Base-by-base conservation (phyloP, 2,113 vertebrate genomes). In the Phalacrocorax aristotelis region DNA sequence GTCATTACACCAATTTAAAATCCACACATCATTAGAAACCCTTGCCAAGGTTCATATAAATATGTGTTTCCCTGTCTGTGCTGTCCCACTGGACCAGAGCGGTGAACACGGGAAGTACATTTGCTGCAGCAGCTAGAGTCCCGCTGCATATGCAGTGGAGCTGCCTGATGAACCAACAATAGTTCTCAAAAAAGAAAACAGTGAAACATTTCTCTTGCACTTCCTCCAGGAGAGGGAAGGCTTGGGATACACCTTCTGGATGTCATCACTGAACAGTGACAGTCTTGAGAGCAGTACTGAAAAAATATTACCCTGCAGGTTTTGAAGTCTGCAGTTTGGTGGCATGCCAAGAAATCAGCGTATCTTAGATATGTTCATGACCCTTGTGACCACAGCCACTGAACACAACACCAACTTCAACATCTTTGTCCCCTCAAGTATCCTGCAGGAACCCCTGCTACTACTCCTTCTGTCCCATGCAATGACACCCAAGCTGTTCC, bases 141-240 rank as follows among this genome's bases (percentile, higher is more conserved):
- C 29, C 6, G 1, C 22, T 42, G 11, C 0, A 1, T 22, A 42
- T 27, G 6, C 15, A 5, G 8, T 38, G 36, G 23, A 79, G 14
- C 30, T 75, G 48, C 52, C 38, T 30, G 49, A 80, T 0, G 3
- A 70, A 48, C 36, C n/a, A 76, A 21, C 2, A 1, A 19, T 14
- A 46, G 26, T 36, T 36, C 27, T 88, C 26, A 61, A 42, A 91
- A 89, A 10, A 18, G 42, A 19, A 76, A 72, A 1, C 5, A 57
- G 17, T 1, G 8, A 51, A 90, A 81, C 3, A 17, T 19, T 46
- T 89, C 13, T 75, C 26, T 86, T 89, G 4, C 32, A 49, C 14
- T 74, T 89, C 26, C 32, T 83, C 22, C 23, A 26, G 30, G 38
- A 71, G 23, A 70, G 9, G 20, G 14, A 70, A 18, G 7, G 15